Evolutionary conservation across 2,797 vertebrate genomes (phyloP).

Genomic region (Acridotheres tristis): DNA sequence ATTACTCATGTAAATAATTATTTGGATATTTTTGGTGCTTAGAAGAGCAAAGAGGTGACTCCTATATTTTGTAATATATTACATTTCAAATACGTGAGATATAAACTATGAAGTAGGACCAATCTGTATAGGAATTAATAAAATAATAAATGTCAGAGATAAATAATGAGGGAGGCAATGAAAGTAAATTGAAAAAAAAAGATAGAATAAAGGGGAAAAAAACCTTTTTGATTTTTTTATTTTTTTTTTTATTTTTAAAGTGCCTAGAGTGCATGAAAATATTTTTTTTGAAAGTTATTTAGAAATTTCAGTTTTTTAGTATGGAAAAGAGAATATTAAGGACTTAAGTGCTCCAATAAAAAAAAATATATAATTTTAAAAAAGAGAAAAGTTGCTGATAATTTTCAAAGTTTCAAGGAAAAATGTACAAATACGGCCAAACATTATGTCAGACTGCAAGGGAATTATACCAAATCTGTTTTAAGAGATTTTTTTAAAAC

Average conservation of each 20-base stretch:
- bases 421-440: neutral
- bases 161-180: neutral
- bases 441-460: neutral
- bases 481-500: neutral
- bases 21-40: neutral
- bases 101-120: neutral
- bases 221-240: neutral
- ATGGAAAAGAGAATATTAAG: neutral
- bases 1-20: neutral
- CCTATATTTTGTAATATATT: neutral
- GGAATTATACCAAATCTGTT: neutral
- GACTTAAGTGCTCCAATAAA: neutral
- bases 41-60: neutral
- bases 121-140: neutral
- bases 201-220: rapidly evolving
- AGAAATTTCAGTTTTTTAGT: neutral
- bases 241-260: neutral
- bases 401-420: neutral
- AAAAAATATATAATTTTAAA: neutral
- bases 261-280: neutral
- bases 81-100: neutral
- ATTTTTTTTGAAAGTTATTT: neutral
- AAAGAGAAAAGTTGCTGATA: neutral
- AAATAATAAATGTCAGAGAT: neutral
- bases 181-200: neutral